Conservation (phyloP, 2,888 invertebrate species). For the Auanema sp. region DNA sequence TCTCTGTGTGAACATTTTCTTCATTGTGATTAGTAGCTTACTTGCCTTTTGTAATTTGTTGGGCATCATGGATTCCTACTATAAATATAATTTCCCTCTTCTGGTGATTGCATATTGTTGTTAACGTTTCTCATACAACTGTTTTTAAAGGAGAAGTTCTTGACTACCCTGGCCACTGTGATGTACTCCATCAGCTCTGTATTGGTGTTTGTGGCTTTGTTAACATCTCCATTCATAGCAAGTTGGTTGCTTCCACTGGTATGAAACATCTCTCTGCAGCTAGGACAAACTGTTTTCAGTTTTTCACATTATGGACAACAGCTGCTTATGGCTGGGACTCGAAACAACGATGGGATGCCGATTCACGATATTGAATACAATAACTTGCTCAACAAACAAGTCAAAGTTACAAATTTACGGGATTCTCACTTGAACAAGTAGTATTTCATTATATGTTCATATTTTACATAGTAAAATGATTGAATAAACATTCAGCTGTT, state of each 20-base stretch:
- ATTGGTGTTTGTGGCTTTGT: constrained; percentile 21
- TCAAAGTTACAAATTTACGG: no score
- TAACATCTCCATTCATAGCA: constrained; percentile 26
- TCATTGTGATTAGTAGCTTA: constrained; percentile 35
- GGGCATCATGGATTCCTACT: constrained; percentile 49
- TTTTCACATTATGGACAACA: constrained; percentile 29
- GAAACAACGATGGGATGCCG: constrained; percentile 24
- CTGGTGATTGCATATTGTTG: constrained; percentile 27
- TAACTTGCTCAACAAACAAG: no score
- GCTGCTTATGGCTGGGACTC: constrained; percentile 33
- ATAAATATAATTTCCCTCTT: constrained; percentile 51
- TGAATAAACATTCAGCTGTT: no score
- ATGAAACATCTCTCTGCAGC: not conserved
- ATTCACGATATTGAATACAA: constrained; percentile 9
- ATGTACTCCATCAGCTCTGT: constrained; percentile 33
- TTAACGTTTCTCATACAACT: not conserved
- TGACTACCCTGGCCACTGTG: constrained; percentile 37
- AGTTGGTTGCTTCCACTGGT: constrained; percentile 37
- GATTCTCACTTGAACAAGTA: no score
- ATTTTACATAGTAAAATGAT: no score
- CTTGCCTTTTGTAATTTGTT: constrained; percentile 43
- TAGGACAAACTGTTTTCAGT: constrained; percentile 26
- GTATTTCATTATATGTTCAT: no score
- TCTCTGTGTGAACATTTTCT: constrained; percentile 52
- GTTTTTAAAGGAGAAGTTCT: constrained; percentile 39